A percentile compares a stretch with the other conserved stretches of the same genome.
Evolutionary conservation across 2,113 vertebrate species (phyloP).

Genomic region (Athene noctua): DNA sequence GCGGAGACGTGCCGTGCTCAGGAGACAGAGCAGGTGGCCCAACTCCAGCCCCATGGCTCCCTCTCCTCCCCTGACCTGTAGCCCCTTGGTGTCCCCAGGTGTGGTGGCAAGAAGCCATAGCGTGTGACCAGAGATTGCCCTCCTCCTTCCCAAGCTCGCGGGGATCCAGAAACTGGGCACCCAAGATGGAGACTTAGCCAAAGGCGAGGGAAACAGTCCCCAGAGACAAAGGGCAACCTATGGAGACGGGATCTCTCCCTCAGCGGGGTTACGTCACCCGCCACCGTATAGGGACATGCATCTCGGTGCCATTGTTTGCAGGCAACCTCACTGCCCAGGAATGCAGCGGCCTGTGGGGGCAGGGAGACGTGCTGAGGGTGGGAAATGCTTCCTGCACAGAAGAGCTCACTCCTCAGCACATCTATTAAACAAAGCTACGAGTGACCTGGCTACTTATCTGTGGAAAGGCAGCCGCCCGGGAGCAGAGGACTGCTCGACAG

Average conservation of each 20-base stretch:
- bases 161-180: background rate
- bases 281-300: background rate
- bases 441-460: background rate
- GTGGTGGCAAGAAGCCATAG: fast-evolving
- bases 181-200: background rate
- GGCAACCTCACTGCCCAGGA: slow-evolving; percentile 38
- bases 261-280: background rate
- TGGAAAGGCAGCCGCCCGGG: background rate
- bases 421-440: background rate
- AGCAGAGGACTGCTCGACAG: background rate
- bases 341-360: background rate
- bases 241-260: background rate
- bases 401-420: background rate
- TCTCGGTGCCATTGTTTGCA: background rate
- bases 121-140: background rate
- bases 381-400: background rate
- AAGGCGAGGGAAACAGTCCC: background rate
- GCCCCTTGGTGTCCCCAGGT: background rate
- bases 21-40: background rate
- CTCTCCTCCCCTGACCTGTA: background rate
- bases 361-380: background rate
- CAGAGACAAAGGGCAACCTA: background rate
- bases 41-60: background rate
- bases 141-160: background rate
- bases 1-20: fast-evolving